Percentiles rank a stretch among this genome's conserved stretches.
These are phyloP conservation scores for Pantherophis vulpinus DNA, from an alignment of 2,797 vertebrate genomes.

Conservation along the genomic window DNA sequence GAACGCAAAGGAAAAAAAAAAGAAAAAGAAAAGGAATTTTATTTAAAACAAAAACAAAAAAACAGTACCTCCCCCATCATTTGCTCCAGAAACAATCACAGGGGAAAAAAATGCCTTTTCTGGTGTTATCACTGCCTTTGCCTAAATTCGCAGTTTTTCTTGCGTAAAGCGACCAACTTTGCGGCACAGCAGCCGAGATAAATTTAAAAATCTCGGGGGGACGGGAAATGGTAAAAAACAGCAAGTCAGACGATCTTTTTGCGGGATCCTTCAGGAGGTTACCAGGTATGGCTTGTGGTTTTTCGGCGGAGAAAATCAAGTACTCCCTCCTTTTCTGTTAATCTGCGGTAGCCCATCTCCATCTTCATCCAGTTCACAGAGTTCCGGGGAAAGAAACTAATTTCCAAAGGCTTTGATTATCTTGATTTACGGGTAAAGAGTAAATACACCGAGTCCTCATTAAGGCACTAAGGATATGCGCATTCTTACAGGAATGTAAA, in stretches of 20 bases:
- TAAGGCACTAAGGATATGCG: not conserved
- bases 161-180: not conserved
- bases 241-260: too few species aligned
- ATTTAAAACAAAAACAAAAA: not conserved
- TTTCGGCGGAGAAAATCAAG: not conserved
- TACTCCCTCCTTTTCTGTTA: not conserved
- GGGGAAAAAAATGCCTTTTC: too few species aligned
- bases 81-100: not conserved
- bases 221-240: not conserved
- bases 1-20: not conserved
- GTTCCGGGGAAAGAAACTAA: too few species aligned
- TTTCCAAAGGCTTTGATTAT: not conserved
- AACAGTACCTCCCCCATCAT: too few species aligned
- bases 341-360: not conserved
- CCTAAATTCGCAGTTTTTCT: not conserved
- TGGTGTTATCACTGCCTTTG: not conserved
- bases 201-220: not conserved
- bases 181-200: not conserved
- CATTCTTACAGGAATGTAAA: not conserved
- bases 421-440: not conserved
- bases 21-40: not conserved
- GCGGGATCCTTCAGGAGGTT: not conserved
- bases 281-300: not conserved
- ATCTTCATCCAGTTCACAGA: not conserved
- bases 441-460: not conserved